Evolutionary conservation across 1,140 invertebrate species (phyloP), one percentile per base, ranked within the genome.

Genomic region (Diabrotica undecimpunctata): DNA sequence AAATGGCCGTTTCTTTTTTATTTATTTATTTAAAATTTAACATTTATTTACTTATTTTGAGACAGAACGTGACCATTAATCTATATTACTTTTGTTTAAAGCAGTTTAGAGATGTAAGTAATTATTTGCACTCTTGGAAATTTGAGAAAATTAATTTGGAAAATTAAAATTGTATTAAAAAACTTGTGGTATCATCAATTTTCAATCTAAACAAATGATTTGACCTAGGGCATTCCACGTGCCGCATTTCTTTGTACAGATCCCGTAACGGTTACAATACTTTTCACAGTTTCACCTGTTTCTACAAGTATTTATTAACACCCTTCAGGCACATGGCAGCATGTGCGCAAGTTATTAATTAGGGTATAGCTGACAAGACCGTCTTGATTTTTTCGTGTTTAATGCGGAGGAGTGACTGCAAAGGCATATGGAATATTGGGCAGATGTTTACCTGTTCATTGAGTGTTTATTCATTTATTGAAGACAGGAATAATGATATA

Each of bases 291-390:
- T 46, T 46, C 41, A 46, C 41, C 41, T 46, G 41, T 46, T 46
- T 46, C 8, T n/a, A 46, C 41, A 46, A 46, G 6, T 46, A 46
- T 46, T 46, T 46, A 46, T 46, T 46, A 46, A 46, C 41, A 46
- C 41, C 41, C 41, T 46, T 46, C 41, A 46, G 41, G 41, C 41
- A 46, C n/a, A 46, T 46, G 41, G 41, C 41, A 46, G 41, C 41
- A 46, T 46, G 41, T 46, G 41, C 41, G n/a, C 41, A 46, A 46
- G 41, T 46, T 46, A 46, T 46, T 46, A 46, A 46, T 46, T 46
- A 46, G 41, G 41, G 41, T 46, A 46, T 46, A 6, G n/a, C 41
- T 46, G 41, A 46, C 41, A 46, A 46, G 8, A 46, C 41, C n/a
- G 41, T 46, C 41, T 46, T 46, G 41, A 46, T 46, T 46, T 46